Evolutionary conservation across 2,113 vertebrate species (phyloP).

Genomic region (Tenrec ecaudatus): DNA sequence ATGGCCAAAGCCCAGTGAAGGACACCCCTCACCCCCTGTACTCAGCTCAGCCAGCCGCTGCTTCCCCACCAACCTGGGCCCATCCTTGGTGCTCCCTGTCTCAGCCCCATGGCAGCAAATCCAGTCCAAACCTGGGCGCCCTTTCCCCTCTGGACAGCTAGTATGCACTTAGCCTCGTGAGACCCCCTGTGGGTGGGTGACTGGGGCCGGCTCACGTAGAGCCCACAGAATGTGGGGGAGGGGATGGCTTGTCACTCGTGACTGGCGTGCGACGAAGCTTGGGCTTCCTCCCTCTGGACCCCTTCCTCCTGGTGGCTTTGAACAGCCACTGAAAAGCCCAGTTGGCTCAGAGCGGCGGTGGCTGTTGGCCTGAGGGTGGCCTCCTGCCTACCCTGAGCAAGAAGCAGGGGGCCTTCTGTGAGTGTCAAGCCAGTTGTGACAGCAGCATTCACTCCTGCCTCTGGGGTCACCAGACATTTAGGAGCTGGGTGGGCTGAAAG

Average conservation of each 20-base stretch:
- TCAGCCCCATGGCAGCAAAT: not conserved
- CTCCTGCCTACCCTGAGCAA: not conserved
- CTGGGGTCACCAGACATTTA: not conserved
- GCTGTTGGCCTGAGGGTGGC: not conserved
- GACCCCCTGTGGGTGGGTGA: not conserved
- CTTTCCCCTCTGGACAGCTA: not conserved
- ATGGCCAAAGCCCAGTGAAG: not conserved
- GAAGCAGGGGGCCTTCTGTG: slow-evolving; percentile 1
- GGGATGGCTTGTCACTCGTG: not conserved
- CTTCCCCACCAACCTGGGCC: not conserved
- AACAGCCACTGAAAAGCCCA: not conserved
- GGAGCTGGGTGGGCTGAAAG: not conserved
- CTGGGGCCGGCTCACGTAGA: not conserved
- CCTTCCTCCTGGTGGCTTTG: not conserved
- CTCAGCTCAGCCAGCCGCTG: no score
- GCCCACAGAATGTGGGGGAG: not conserved
- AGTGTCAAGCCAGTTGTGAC: not conserved
- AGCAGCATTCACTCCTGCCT: not conserved
- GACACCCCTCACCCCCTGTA: no score
- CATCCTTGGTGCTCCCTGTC: no score
- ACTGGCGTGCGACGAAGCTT: not conserved
- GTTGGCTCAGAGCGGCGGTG: not conserved
- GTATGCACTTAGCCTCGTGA: not conserved
- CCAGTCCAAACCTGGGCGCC: not conserved
- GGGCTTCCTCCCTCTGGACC: not conserved